Evolutionary conservation across 2,888 invertebrate genomes (phyloP).

Genomic region (Platycheirus albimanus): DNA sequence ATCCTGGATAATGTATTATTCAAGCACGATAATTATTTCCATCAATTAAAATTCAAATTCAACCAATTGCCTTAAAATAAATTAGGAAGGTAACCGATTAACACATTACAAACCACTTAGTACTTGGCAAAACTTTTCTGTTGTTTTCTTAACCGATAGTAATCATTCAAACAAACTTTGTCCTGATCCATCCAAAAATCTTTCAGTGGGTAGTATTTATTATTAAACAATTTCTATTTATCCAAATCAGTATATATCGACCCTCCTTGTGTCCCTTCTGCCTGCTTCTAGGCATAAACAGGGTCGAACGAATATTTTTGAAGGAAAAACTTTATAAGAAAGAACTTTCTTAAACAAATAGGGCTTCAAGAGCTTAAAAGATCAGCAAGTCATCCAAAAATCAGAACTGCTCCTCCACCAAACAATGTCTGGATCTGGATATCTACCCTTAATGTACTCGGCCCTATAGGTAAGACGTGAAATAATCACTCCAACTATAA

Average conservation of each 20-base stretch:
- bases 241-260: constrained; percentile 59
- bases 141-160: neutral
- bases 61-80: neutral
- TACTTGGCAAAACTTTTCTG: neutral
- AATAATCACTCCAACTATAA: constrained; percentile 58
- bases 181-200: constrained; percentile 36
- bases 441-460: constrained; percentile 55
- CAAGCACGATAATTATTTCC: neutral
- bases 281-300: no score
- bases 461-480: constrained; percentile 60
- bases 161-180: constrained; percentile 37
- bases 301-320: constrained; percentile 29
- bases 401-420: constrained; percentile 52
- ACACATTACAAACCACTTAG: neutral
- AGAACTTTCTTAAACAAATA: constrained; percentile 72
- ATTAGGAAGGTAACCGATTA: neutral
- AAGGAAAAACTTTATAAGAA: constrained; percentile 53
- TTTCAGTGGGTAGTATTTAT: constrained; percentile 40
- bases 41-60: neutral
- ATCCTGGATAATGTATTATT: neutral
- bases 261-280: constrained; percentile 8
- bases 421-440: constrained; percentile 19
- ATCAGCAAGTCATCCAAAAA: constrained; percentile 73
- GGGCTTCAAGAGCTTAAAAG: constrained; percentile 73
- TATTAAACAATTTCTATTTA: constrained; percentile 65